Base-by-base conservation (phyloP, 2,888 invertebrate species). In the Yponomeuta sedellus region DNA sequence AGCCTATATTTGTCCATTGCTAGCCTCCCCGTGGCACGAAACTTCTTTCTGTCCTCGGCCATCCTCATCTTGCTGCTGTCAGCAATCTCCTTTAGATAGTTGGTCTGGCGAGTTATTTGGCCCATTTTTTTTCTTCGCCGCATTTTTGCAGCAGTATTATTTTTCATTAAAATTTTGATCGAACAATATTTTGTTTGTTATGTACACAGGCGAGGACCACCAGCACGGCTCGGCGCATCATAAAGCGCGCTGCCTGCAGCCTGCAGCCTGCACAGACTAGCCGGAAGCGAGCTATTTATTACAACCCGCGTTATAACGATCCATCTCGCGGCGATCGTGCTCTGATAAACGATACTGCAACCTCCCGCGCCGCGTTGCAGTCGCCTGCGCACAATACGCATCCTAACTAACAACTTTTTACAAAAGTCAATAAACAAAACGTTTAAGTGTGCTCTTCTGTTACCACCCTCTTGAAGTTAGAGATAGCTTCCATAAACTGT, bases 401-500 rank as follows among this genome's bases (percentile, higher is more conserved):
- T 16, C 25, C 3, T 34, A 52, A 3, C 44, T 12, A 12, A 52
- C 44, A 12, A 52, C 44, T 52, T 52, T 52, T 52, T 52, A 52
- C 44, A 16, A 16, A 52, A 12, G 44, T 5, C 12, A 16, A 52
- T 52, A 52, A 52, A 52, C 44, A 16, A 52, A 52, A 16, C 44
- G 44, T 52, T 52, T 52, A 16, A 52, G 16, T 52, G 16, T 1
- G 44, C 44, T 1, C 44, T 52, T 52, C 44, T 52, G 44, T 1
- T 16, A 52, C 1, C 44, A 16, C 44, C 44, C 44, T 22, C 16
- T 52, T 52, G 44, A 52, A 3, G 12, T 52, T 52, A 52, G 44
- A 52, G 3, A 58, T 20, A 58, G 22, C 58, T 58, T 5, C 28
- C 10, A 22, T 61, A 61, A 61, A 61, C 63, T 64, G 20, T 64